These are phyloP conservation scores for Melanargia galathea DNA, from an alignment of 2,888 invertebrate genomes.

Conservation along the genomic window DNA sequence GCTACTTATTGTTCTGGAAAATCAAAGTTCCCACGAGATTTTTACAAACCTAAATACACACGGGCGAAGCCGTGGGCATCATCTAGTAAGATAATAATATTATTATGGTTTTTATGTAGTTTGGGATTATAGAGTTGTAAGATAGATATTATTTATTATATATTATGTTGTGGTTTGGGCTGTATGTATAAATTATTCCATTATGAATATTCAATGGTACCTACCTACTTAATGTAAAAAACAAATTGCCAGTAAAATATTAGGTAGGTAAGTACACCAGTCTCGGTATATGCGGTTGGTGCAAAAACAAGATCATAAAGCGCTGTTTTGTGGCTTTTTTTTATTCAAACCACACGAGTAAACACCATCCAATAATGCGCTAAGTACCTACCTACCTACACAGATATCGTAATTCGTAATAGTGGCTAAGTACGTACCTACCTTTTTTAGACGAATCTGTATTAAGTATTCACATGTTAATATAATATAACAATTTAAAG, in stretches of 20 bases:
- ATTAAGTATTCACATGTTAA: too few species aligned
- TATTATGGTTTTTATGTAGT: neutral
- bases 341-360: neutral
- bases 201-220: conserved; percentile 1
- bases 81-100: too few species aligned
- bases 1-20: too few species aligned
- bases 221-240: neutral
- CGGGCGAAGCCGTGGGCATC: too few species aligned
- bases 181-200: neutral
- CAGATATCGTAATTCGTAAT: too few species aligned
- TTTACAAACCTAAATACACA: too few species aligned
- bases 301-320: conserved; percentile 3
- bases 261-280: neutral
- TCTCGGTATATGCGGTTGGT: neutral
- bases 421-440: too few species aligned
- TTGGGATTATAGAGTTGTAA: neutral
- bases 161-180: neutral
- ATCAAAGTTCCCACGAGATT: too few species aligned
- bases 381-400: too few species aligned
- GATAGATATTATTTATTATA: neutral
- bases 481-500: too few species aligned
- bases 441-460: too few species aligned
- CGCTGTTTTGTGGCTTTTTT: neutral
- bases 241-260: neutral
- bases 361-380: too few species aligned